Base-by-base conservation (phyloP, 2,113 vertebrate species). In the Corynorhinus townsendii region DNA sequence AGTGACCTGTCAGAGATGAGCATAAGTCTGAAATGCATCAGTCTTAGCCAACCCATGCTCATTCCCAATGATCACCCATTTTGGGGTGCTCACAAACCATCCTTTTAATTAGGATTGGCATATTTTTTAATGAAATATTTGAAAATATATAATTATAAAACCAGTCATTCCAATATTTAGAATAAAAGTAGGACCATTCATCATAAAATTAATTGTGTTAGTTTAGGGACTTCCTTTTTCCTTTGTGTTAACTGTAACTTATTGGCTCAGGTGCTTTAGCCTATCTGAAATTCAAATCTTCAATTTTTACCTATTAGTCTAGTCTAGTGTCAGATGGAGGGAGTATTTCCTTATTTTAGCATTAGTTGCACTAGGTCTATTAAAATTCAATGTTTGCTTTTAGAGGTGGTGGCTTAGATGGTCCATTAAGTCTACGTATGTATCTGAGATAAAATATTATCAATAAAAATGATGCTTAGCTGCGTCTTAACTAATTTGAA, bases 341-440 rank as follows among this genome's bases (percentile, higher is more conserved):
- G 75, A 64, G 4, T 66, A 10, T 72, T 88, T 96, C 40, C 83
- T 66, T 72, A 7, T 68, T 68, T 93, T 28, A 47, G 22, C 30
- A 4, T 76, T 20, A 40, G 14, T 49, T 40, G 20, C 22, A 75
- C 64, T 80, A 8, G 73, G 38, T 22, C 17, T 92, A n/a, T 77
- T 95, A 80, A 86, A 75, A 76, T 59, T 49, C 45, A 72, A 2
- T 68, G 19, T 72, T 94, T 86, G 38, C 17, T 43, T 91, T 75
- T 81, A 92, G 90, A 88, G 52, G 40, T 26, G 22, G 49, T 80
- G 49, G n/a, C 59, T 95, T 82, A 92, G 64, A 64, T 91, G 66
- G 30, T 71, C 66, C 64, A 28, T 79, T 93, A 49, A 85, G 38
- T 77, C 24, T 24, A 11, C 38, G 2, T 62, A 1, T n/a, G 7